Evolutionary conservation across 1,140 invertebrate species (phyloP), one percentile per base, ranked within the genome.

Genomic region (Drosophila saltans): DNA sequence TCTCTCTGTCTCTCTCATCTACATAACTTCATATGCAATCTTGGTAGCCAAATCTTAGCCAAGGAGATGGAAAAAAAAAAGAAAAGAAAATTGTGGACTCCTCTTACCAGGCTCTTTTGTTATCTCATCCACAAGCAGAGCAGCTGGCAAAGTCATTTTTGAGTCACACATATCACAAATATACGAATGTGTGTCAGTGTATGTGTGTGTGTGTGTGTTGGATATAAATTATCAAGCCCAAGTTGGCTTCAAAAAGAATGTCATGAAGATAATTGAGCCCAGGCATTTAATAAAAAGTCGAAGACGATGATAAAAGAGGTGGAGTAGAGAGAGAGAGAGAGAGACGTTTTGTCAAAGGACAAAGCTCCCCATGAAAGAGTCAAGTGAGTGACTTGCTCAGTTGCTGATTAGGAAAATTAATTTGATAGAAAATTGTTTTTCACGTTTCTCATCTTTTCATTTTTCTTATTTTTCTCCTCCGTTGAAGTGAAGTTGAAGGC

Each of bases 191-290:
- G 45, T 52, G 45, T 26, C 3, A 4, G 41, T 56, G 52, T 30
- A 26, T 56, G 52, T 30, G 52, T 56, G 56, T 55, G 16, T 16
- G 16, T 16, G 56, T 66, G 45, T 52, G 68, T 59, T 71, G 74
- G 78, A 64, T 67, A 64, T 67, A 62, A 70, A 77, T 68, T 78
- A 70, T 81, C 58, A 67, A 73, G 78, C 65, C 66, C 68, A 71
- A 68, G 45, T 61, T 71, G 69, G 63, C 69, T 62, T 68, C 72
- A 66, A 68, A 81, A 82, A 73, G 72, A 86, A 88, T 83, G 76
- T 83, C 82, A 86, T 72, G 72, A 82, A 77, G 83, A 85, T 85
- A 85, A 85, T 85, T 85, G 82, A 82, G 80, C 72, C 66, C 75
- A 68, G 75, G 64, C 83, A 76, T 80, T 83, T 88, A 82, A 88